phyloP scores from a whole-genome alignment of 2,888 invertebrate species.

The Helicoverpa assulta region DNA sequence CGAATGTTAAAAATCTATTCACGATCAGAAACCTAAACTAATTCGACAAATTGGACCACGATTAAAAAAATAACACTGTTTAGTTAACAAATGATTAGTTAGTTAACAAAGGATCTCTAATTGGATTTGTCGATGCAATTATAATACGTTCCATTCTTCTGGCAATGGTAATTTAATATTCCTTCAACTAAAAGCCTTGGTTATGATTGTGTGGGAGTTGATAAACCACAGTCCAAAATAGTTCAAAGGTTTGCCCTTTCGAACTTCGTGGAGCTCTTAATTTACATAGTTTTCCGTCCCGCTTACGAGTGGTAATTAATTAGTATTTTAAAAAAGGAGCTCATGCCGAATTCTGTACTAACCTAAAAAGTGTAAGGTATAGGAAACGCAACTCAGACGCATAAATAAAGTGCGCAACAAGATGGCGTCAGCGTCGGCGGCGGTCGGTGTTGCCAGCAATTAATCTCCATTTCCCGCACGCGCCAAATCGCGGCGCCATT shows the following conservation, averaged over 20 bases:
- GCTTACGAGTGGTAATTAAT: neutral
- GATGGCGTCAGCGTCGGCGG: constrained; percentile 78
- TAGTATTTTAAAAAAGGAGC: neutral
- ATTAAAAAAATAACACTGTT: neutral
- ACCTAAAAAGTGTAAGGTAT: constrained; percentile 33
- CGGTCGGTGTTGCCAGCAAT: constrained; percentile 84
- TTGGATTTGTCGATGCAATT: constrained; percentile 2
- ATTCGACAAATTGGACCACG: neutral
- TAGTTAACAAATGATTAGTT: constrained; percentile 5
- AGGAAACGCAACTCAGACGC: constrained; percentile 73
- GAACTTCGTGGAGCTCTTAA: constrained; percentile 19
- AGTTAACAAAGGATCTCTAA: constrained; percentile 1
- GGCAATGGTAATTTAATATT: constrained; percentile 42
- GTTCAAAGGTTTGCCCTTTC: constrained; percentile 29
- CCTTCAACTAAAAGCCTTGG: constrained; percentile 23
- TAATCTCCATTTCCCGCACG: constrained; percentile 88
- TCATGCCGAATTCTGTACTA: constrained; percentile 11
- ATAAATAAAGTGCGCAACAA: constrained; percentile 84
- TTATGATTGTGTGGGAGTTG: constrained; percentile 28
- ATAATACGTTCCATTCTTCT: constrained; percentile 22
- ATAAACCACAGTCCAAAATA: constrained; percentile 40
- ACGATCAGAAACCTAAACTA: neutral
- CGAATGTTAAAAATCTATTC: neutral
- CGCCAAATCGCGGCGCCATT: constrained; percentile 86
- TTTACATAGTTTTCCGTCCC: constrained; percentile 3